These are phyloP conservation scores for Gasterosteus aculeatus DNA, from an alignment of 2,113 vertebrate species.

Conservation along the genomic window DNA sequence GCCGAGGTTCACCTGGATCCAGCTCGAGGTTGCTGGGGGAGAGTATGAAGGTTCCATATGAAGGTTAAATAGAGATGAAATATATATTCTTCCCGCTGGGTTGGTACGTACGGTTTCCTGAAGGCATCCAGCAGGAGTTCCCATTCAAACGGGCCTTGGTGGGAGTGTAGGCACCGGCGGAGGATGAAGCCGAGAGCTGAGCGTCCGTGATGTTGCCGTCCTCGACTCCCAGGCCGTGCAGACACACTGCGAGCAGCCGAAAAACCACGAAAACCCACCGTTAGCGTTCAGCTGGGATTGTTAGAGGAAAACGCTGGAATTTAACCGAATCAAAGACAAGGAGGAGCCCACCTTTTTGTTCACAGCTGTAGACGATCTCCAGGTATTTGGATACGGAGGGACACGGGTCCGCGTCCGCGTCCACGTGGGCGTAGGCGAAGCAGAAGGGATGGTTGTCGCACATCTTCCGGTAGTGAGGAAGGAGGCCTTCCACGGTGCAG, in stretches of 20 bases:
- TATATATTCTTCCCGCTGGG: neutral
- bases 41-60: neutral
- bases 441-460: conserved; percentile 80
- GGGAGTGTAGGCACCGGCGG: conserved; percentile 35
- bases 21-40: conserved; percentile 70
- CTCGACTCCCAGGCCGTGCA: conserved; percentile 80
- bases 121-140: conserved; percentile 82
- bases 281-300: neutral
- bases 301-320: neutral
- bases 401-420: conserved; percentile 76
- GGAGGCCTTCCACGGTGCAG: conserved; percentile 70
- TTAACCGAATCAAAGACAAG: neutral
- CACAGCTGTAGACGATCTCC: conserved; percentile 80
- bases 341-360: conserved; percentile 75
- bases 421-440: conserved; percentile 60
- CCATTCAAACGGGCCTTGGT: conserved; percentile 76
- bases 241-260: conserved; percentile 75
- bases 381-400: conserved; percentile 79
- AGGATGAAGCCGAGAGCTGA: conserved; percentile 79
- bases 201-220: conserved; percentile 72
- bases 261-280: neutral
- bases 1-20: conserved; percentile 81
- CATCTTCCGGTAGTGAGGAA: conserved; percentile 60
- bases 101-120: conserved; percentile 48
- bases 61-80: neutral